Conservation (phyloP, 2,888 invertebrate genomes). For the Cephus runcator region DNA sequence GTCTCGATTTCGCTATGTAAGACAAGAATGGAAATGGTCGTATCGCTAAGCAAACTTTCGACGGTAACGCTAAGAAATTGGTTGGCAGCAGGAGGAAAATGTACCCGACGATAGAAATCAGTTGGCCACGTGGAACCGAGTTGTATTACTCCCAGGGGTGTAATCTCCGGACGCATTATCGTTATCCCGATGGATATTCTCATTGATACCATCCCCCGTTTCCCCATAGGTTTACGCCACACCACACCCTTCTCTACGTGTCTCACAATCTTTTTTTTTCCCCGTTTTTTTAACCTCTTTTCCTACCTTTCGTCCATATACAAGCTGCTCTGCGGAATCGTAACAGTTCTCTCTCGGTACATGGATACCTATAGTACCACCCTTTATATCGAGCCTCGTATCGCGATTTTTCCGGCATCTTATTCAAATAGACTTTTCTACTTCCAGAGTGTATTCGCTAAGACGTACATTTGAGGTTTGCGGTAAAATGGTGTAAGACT, state of each 20-base stretch:
- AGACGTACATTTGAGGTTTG: too few relatives aligned
- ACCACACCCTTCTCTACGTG: not conserved
- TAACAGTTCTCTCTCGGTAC: not conserved
- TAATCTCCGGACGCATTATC: constrained; percentile 38
- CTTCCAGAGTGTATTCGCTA: not conserved
- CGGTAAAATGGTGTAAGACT: too few relatives aligned
- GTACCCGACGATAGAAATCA: constrained; percentile 42
- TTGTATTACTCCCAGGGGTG: constrained; percentile 33
- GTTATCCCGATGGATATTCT: constrained; percentile 39
- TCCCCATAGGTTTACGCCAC: not conserved
- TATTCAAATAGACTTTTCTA: not conserved
- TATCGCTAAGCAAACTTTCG: not conserved
- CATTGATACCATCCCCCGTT: constrained; percentile 27
- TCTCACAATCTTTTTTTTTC: not conserved
- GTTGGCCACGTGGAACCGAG: constrained; percentile 38
- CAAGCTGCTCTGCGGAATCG: not conserved
- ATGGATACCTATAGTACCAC: not conserved
- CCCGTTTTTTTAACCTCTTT: not conserved
- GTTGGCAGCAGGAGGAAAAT: not conserved
- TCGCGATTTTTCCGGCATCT: not conserved
- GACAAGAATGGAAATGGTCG: not conserved
- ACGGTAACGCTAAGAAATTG: not conserved
- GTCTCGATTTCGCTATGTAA: not conserved
- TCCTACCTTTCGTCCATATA: not conserved
- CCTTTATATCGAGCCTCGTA: not conserved